Evolutionary conservation across 2,113 vertebrate species (phyloP).

Genomic region (Paradoxurus hermaphroditus): DNA sequence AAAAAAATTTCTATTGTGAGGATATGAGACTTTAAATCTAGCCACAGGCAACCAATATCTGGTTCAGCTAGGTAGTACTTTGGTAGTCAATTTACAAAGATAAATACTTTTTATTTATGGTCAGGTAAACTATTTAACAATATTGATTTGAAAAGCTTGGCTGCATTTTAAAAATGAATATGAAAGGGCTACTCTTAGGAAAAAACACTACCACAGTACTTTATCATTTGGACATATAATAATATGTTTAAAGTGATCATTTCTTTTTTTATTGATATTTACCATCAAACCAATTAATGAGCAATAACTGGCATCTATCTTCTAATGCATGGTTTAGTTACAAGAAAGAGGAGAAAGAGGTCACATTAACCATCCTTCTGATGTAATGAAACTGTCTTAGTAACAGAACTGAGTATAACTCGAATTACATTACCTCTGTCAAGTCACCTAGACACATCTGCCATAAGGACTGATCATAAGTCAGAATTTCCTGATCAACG

Average conservation of each 20-base stretch:
- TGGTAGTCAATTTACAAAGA: constrained; percentile 34
- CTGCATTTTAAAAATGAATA: neutral
- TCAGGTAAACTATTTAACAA: constrained; percentile 39
- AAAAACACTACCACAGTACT: neutral
- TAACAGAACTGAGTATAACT: constrained; percentile 15
- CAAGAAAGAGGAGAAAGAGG: neutral
- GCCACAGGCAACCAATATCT: constrained; percentile 68
- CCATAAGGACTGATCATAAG: neutral
- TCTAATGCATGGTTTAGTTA: neutral
- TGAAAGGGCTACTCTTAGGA: neutral
- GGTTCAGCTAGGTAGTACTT: constrained; percentile 40
- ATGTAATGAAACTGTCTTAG: neutral
- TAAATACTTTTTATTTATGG: constrained; percentile 55
- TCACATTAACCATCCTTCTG: constrained; percentile 5
- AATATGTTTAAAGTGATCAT: constrained; percentile 8
- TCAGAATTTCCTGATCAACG: constrained; percentile 12
- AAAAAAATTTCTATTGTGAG: constrained; percentile 79
- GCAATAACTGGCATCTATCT: neutral
- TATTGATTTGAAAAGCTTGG: constrained; percentile 38
- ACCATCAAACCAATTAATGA: neutral
- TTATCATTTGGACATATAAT: neutral
- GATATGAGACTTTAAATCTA: constrained; percentile 70
- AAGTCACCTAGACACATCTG: neutral
- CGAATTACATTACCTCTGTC: neutral
- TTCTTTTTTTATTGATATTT: constrained; percentile 22